Evolutionary conservation across 2,797 vertebrate genomes (phyloP).

Genomic region (Lagocephalus sceleratus): DNA sequence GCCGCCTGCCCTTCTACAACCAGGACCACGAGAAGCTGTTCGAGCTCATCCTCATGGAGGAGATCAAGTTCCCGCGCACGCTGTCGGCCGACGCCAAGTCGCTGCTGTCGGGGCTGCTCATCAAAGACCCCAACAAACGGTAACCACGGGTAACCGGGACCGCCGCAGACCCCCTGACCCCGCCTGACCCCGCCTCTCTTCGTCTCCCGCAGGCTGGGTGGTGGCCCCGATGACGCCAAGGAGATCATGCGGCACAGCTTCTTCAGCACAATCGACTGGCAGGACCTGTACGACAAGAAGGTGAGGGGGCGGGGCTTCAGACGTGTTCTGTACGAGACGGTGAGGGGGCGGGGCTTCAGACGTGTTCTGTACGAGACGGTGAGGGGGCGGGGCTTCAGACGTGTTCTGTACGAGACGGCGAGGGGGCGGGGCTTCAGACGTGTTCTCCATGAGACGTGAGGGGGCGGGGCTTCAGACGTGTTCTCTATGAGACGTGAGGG

Average conservation of each 20-base stretch:
- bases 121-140: slow-evolving; percentile 98
- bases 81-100: slow-evolving; percentile 96
- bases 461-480: slow-evolving; percentile 1
- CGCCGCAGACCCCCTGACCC: slow-evolving; percentile 49
- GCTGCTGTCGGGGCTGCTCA: slow-evolving; percentile 92
- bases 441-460: too few relatives aligned
- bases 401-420: slow-evolving; percentile 94
- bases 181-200: slow-evolving; percentile 13
- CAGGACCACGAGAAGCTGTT: slow-evolving; percentile 98
- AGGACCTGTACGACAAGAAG: slow-evolving; percentile 97
- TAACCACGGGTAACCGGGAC: slow-evolving; percentile 42
- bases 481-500: too few relatives aligned
- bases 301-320: slow-evolving; percentile 58
- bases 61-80: slow-evolving; percentile 96
- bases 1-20: slow-evolving; percentile 95
- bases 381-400: slow-evolving; percentile 21
- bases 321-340: slow-evolving; percentile 91
- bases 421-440: slow-evolving; percentile 7
- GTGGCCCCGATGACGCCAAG: slow-evolving; percentile 93
- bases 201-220: slow-evolving; percentile 73
- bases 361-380: slow-evolving; percentile 93
- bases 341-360: slow-evolving; percentile 46
- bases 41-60: slow-evolving; percentile 96
- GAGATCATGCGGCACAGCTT: slow-evolving; percentile 98
- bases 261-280: slow-evolving; percentile 89